Percentiles rank a stretch among this genome's conserved stretches.
Conservation (phyloP, 1,140 invertebrate genomes). For the Ips typographus region DNA sequence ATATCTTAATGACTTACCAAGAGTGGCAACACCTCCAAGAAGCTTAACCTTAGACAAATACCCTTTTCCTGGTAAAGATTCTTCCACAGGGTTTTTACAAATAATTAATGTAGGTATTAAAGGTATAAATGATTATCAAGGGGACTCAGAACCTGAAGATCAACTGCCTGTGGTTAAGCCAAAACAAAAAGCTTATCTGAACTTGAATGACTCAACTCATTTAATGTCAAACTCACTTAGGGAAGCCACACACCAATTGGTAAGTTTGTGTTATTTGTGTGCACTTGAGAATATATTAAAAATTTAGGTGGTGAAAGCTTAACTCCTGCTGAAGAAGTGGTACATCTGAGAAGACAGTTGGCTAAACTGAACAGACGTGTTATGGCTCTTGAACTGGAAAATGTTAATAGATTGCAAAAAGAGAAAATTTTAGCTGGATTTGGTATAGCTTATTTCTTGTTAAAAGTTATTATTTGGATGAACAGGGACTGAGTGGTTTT, state of each 20-base stretch:
- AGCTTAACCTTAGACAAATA: slow-evolving; percentile 80
- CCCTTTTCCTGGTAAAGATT: slow-evolving; percentile 62
- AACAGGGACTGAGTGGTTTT: slow-evolving; percentile 56
- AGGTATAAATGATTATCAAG: slow-evolving; percentile 54
- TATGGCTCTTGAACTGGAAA: slow-evolving; percentile 80
- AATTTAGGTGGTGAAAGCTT: slow-evolving; percentile 64
- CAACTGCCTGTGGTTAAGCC: slow-evolving; percentile 40
- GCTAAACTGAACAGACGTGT: slow-evolving; percentile 82
- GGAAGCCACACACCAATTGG: slow-evolving; percentile 43
- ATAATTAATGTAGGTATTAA: not conserved
- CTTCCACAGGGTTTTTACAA: no score
- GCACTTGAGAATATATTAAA: slow-evolving; percentile 16
- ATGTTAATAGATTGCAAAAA: slow-evolving; percentile 74
- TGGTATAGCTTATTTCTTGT: slow-evolving; percentile 78
- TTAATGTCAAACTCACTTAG: slow-evolving; percentile 31
- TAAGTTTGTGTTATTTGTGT: slow-evolving; percentile 26
- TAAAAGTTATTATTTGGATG: slow-evolving; percentile 84
- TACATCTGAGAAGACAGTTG: slow-evolving; percentile 78
- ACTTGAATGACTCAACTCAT: slow-evolving; percentile 33
- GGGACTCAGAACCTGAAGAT: slow-evolving; percentile 40
- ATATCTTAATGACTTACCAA: slow-evolving; percentile 57
- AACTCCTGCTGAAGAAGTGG: slow-evolving; percentile 73
- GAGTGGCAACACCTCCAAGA: slow-evolving; percentile 79
- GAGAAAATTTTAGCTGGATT: slow-evolving; percentile 80
- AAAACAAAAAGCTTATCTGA: slow-evolving; percentile 34